Evolutionary conservation across 2,797 vertebrate species (phyloP).

Genomic region (Tokudaia tokunoshimensis): DNA sequence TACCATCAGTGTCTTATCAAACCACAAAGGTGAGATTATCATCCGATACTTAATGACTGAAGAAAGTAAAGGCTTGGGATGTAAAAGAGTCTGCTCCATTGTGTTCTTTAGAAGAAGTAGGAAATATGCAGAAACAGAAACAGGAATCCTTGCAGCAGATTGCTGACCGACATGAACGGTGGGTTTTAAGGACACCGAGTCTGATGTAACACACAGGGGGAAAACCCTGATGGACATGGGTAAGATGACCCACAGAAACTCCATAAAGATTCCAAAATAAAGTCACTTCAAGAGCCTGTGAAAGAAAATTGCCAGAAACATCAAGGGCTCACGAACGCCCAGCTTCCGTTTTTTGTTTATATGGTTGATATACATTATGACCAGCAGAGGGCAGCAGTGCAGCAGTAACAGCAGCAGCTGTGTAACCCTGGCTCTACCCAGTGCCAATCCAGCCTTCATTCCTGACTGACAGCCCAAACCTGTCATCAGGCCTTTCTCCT

Average conservation of each 20-base stretch:
- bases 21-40: not conserved
- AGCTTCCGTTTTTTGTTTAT: not conserved
- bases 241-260: not conserved
- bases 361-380: not conserved
- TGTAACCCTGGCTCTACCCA: not conserved
- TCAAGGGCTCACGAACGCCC: not conserved
- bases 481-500: not conserved
- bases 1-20: not conserved
- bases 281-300: constrained; percentile 5
- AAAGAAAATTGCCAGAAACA: not conserved
- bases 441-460: not conserved
- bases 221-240: not conserved
- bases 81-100: not conserved
- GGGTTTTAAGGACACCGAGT: not conserved
- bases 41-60: not conserved
- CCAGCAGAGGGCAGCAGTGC: constrained; percentile 69
- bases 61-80: not conserved
- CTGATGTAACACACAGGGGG: not conserved
- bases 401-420: not conserved
- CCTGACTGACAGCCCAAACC: not conserved
- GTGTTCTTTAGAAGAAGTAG: not conserved
- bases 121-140: constrained; percentile 34
- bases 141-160: not conserved
- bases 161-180: not conserved
- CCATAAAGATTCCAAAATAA: constrained; percentile 41